A percentile compares a stretch with the other conserved stretches of the same genome.
Evolutionary conservation across 2,113 vertebrate species (phyloP).

Genomic region (Bos indicus): DNA sequence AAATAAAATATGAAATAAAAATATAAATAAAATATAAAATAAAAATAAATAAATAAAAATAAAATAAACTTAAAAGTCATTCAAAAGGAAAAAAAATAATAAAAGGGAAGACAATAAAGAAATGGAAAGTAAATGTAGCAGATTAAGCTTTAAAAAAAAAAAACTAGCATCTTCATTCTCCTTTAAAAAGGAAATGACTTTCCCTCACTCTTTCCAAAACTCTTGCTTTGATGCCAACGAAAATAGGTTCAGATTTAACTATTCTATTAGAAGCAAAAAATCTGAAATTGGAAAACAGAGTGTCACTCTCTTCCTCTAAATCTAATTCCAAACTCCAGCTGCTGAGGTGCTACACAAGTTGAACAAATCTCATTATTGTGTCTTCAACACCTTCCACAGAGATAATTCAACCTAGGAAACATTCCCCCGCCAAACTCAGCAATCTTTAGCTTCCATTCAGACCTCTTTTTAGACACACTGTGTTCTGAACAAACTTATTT

Average conservation of each 20-base stretch:
- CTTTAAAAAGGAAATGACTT: slow-evolving; percentile 5
- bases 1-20: too few relatives aligned
- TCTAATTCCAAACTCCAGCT: background rate
- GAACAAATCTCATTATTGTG: background rate
- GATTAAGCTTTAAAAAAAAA: background rate
- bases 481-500: background rate
- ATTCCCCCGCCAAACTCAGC: background rate
- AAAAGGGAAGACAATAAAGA: too few relatives aligned
- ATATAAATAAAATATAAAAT: too few relatives aligned
- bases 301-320: background rate
- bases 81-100: too few relatives aligned
- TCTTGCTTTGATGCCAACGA: background rate
- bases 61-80: too few relatives aligned
- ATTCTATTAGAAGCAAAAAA: background rate
- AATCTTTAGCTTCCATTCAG: background rate
- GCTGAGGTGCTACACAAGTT: background rate
- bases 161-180: background rate
- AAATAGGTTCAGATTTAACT: background rate
- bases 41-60: too few relatives aligned
- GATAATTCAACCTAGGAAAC: background rate
- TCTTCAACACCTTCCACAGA: background rate
- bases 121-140: too few relatives aligned
- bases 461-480: background rate
- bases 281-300: background rate
- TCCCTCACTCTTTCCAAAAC: background rate